Percentiles rank a stretch among this genome's conserved stretches.
These are phyloP conservation scores for Sarcophaga subvicina DNA, from an alignment of 2,888 invertebrate species.

Conservation along the genomic window DNA sequence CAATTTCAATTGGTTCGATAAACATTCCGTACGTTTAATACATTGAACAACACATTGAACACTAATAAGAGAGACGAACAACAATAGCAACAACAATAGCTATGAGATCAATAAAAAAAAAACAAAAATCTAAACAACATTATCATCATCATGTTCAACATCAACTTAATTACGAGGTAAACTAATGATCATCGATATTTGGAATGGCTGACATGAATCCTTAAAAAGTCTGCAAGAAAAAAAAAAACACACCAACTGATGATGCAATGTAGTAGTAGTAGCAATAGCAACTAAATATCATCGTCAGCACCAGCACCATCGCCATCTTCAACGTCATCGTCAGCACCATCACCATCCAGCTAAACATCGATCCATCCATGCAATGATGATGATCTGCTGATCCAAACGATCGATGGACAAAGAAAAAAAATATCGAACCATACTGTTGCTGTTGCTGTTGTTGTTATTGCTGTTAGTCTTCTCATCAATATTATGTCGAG, in stretches of 20 bases:
- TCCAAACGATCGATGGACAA: slow-evolving; percentile 30
- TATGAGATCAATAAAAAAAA: slow-evolving; percentile 38
- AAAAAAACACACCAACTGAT: slow-evolving; percentile 24
- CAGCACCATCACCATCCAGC: slow-evolving; percentile 34
- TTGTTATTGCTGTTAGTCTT: slow-evolving; percentile 56
- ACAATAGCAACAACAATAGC: slow-evolving; percentile 55
- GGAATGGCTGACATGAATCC: slow-evolving; percentile 47
- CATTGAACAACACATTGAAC: slow-evolving; percentile 72
- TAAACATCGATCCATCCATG: slow-evolving; percentile 34
- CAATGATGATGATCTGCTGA: slow-evolving; percentile 40
- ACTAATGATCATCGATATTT: slow-evolving; percentile 53
- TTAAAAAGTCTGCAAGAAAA: slow-evolving; percentile 43
- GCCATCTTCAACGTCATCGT: slow-evolving; percentile 47
- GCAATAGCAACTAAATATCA: slow-evolving; percentile 63
- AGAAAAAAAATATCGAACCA: slow-evolving; percentile 9
- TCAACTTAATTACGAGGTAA: slow-evolving; percentile 50
- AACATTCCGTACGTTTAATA: slow-evolving; percentile 76
- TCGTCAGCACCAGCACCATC: slow-evolving; percentile 63
- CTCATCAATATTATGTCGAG: slow-evolving; percentile 80
- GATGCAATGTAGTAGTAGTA: slow-evolving; percentile 60
- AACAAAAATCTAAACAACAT: slow-evolving; percentile 57
- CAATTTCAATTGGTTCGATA: slow-evolving; percentile 81
- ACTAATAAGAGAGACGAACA: slow-evolving; percentile 48
- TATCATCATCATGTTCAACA: slow-evolving; percentile 59
- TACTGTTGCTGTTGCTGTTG: slow-evolving; percentile 13